Evolutionary conservation across 2,113 vertebrate species (phyloP).

Genomic region (Sander vitreus): DNA sequence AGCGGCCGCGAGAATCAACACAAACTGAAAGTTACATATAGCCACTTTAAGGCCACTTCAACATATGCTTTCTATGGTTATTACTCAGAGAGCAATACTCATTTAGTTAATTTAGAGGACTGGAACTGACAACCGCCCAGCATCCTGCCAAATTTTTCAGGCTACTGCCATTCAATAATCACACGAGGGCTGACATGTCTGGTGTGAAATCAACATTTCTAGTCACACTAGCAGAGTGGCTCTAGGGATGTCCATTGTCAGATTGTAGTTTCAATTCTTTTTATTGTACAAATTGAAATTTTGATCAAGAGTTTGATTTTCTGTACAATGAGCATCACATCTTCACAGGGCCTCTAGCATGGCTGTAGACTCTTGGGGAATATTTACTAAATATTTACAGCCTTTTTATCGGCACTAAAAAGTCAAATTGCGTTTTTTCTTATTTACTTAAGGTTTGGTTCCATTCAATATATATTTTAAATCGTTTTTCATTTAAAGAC

Average conservation of each 20-base stretch:
- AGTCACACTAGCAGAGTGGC: not conserved
- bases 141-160: conserved; percentile 27
- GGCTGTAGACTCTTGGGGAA: not conserved
- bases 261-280: not conserved
- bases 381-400: not conserved
- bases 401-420: not conserved
- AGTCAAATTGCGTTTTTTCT: not conserved
- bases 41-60: conserved; percentile 46
- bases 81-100: conserved; percentile 63
- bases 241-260: not conserved
- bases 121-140: conserved; percentile 49
- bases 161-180: conserved; percentile 4
- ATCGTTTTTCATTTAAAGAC: not conserved
- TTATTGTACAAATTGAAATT: not conserved
- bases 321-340: not conserved
- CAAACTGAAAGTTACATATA: no score
- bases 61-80: conserved; percentile 71
- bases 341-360: not conserved
- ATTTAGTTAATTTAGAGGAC: conserved; percentile 66
- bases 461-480: not conserved
- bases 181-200: conserved; percentile 3
- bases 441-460: no score
- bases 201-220: conserved; percentile 23
- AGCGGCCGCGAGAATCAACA: no score
- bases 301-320: not conserved